Evolutionary conservation across 2,113 vertebrate species (phyloP).

Genomic region (Anhinga anhinga): DNA sequence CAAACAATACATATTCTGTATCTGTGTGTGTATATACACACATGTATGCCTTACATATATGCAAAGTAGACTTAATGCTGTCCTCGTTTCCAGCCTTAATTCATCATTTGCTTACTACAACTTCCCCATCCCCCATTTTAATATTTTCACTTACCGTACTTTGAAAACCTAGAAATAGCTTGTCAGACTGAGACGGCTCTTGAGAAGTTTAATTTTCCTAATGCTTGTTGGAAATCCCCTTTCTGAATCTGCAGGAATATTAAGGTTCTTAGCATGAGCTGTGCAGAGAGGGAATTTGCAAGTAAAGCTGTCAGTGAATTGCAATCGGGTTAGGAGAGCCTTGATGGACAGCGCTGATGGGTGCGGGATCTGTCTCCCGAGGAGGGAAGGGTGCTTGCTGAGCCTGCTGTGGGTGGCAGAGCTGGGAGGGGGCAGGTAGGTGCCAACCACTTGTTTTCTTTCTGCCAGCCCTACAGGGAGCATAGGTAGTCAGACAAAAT

Average conservation of each 20-base stretch:
- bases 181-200: constrained; percentile 60
- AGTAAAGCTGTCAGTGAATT: background rate
- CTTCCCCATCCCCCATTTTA: background rate
- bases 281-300: constrained; percentile 26
- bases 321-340: background rate
- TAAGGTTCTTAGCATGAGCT: constrained; percentile 64
- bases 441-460: background rate
- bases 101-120: background rate
- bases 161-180: constrained; percentile 59
- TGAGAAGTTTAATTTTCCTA: constrained; percentile 72
- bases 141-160: constrained; percentile 40
- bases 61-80: background rate
- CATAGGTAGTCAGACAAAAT: background rate
- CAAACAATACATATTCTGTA: background rate
- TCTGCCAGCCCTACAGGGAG: background rate
- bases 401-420: background rate
- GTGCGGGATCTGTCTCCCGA: background rate
- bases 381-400: background rate
- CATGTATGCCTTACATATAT: fast-evolving
- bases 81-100: background rate
- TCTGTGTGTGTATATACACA: background rate
- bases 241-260: constrained; percentile 54
- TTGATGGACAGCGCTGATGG: background rate
- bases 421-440: background rate
- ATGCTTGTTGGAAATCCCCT: constrained; percentile 68